Base-by-base conservation (phyloP, 2,888 invertebrate genomes). In the Pachliopta kotzebuea region DNA sequence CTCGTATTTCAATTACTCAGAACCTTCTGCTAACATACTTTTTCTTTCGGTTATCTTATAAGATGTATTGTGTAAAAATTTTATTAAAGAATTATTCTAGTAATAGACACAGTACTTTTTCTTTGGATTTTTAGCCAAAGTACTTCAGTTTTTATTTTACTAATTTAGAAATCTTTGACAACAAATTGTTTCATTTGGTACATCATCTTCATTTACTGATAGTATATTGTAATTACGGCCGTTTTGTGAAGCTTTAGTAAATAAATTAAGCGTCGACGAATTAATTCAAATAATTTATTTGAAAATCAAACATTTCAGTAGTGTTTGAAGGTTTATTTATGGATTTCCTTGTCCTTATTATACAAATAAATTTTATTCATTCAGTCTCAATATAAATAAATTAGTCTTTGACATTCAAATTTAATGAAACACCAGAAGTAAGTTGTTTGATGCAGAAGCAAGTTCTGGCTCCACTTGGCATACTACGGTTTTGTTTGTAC, bases 1-100 rank as follows among this genome's bases (percentile, higher is more conserved):
- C 52, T 42, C 52, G 56, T 62, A 62, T 62, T 57, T 57, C 57
- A 57, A 57, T 57, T 62, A 37, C 21, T 52, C 50, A n/a, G 21
- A 52, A 21, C 50, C 11, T 23, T 52, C 50, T 23, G 50, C 37
- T 37, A 18, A 56, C 61, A 62, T 23, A 20, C 56, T 62, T 56
- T 21, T 23, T 45, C 24, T 57, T 20, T 37, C 14, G 37, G 37
- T 37, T 37, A n/a, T 49, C n/a, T 20, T 20, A 49, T 20, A 49
- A 20, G n/a, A 49, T 20, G 49, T 20, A 49, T 20, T 20, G 49
- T 49, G 49, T 49, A 4, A 20, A 20, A 49, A 49, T 20, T n/a
- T 49, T 20, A 20, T 11, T 20, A 49, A n/a, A 49, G n/a, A 37
- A 37, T 37, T 37, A 37, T 37, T 14, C 11, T 37, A 14, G 4